Percentiles rank a stretch among this genome's conserved stretches.
phyloP scores from a whole-genome alignment of 2,113 vertebrate genomes.

The Heterochromis multidens region DNA sequence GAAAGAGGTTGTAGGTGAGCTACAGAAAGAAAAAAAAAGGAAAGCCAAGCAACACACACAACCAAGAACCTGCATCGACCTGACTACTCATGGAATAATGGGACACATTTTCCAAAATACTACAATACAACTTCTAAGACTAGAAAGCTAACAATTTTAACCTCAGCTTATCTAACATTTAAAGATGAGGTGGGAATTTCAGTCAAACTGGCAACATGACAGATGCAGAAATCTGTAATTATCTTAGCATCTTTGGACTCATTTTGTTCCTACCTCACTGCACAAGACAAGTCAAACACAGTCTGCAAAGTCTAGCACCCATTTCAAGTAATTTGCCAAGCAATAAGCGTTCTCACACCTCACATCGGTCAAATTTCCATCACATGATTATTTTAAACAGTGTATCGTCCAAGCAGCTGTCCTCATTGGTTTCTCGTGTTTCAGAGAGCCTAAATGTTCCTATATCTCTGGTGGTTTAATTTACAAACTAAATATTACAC shows the following conservation, averaged over 20 bases:
- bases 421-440: background rate
- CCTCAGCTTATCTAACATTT: background rate
- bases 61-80: background rate
- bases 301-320: background rate
- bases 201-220: background rate
- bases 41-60: background rate
- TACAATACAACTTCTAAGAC: background rate
- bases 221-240: conserved; percentile 10
- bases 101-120: background rate
- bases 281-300: background rate
- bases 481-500: rapidly evolving
- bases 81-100: rapidly evolving
- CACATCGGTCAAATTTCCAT: background rate
- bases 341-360: background rate
- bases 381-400: background rate
- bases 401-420: background rate
- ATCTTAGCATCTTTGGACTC: background rate
- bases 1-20: rapidly evolving
- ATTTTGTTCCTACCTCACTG: background rate
- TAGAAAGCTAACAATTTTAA: no score
- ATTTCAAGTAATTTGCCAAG: background rate
- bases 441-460: background rate
- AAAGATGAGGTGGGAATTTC: background rate
- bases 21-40: background rate
- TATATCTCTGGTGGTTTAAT: background rate